A percentile compares a stretch with the other conserved stretches of the same genome.
Evolutionary conservation across 2,888 invertebrate genomes (phyloP).

Genomic region (Apeira syringaria): DNA sequence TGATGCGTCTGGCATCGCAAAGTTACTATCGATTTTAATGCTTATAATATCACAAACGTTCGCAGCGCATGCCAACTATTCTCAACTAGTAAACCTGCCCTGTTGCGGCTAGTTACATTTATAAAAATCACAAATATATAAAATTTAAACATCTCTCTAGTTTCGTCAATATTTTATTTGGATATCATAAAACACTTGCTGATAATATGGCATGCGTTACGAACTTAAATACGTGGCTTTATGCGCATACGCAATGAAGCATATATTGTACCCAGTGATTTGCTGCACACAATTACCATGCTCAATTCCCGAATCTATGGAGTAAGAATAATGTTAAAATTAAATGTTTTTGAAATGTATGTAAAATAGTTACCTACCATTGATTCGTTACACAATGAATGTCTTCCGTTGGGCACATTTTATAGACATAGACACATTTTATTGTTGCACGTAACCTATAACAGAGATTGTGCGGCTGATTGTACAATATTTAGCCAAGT

Average conservation of each 20-base stretch:
- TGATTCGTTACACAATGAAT: constrained; percentile 91
- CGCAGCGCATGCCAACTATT: constrained; percentile 48
- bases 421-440: constrained; percentile 76
- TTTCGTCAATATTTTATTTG: neutral
- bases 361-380: constrained; percentile 85
- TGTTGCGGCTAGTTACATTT: too few species aligned
- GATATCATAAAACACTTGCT: neutral
- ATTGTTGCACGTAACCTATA: constrained; percentile 59
- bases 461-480: constrained; percentile 44
- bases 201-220: constrained; percentile 5
- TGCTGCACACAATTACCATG: constrained; percentile 67
- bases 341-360: constrained; percentile 69
- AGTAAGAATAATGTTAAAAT: constrained; percentile 74
- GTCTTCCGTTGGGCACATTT: constrained; percentile 84
- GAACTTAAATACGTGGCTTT: constrained; percentile 4
- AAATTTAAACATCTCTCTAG: constrained; percentile 2
- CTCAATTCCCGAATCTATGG: constrained; percentile 80
- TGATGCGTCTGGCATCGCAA: constrained; percentile 37
- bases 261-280: constrained; percentile 59
- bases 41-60: constrained; percentile 37
- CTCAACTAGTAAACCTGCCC: too few species aligned
- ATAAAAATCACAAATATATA: constrained; percentile 11
- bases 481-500: constrained; percentile 59
- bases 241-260: constrained; percentile 26
- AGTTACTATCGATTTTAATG: constrained; percentile 48